Percentiles rank a stretch among this genome's conserved stretches.
phyloP scores from a whole-genome alignment of 64 coral and sea anemone genomes.

The Anthopleura sola region DNA sequence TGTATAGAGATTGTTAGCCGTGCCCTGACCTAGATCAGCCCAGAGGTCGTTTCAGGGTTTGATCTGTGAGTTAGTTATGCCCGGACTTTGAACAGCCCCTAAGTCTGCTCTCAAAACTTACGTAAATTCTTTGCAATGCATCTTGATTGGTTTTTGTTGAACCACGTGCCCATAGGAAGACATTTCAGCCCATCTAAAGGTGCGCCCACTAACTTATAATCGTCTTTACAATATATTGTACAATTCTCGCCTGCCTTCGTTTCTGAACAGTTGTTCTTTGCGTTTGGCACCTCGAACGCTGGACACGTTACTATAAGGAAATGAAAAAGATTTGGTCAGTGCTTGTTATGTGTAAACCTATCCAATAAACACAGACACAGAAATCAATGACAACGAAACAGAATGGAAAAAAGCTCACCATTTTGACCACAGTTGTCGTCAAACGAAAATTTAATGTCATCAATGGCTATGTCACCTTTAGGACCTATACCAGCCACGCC shows the following conservation, averaged over 20 bases:
- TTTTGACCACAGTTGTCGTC: background rate
- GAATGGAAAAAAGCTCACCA: background rate
- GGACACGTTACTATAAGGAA: background rate
- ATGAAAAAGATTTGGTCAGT: background rate
- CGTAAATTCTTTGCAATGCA: background rate
- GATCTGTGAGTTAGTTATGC: no score
- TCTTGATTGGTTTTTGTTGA: background rate
- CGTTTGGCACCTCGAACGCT: background rate
- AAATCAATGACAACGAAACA: no score
- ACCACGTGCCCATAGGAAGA: background rate
- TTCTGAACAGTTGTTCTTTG: background rate
- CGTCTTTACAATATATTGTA: background rate
- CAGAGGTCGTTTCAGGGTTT: no score
- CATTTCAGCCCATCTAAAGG: background rate
- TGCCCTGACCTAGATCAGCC: no score
- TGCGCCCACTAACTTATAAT: background rate
- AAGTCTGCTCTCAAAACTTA: background rate
- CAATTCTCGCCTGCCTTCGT: background rate
- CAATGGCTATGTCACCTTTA: conserved; percentile 16
- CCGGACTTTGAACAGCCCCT: no score
- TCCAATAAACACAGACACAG: no score
- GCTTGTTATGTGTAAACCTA: no score
- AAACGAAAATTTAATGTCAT: background rate
- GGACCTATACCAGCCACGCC: background rate
- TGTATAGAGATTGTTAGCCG: no score